Evolutionary conservation across 2,113 vertebrate species (phyloP).

Genomic region (Elachura formosa): DNA sequence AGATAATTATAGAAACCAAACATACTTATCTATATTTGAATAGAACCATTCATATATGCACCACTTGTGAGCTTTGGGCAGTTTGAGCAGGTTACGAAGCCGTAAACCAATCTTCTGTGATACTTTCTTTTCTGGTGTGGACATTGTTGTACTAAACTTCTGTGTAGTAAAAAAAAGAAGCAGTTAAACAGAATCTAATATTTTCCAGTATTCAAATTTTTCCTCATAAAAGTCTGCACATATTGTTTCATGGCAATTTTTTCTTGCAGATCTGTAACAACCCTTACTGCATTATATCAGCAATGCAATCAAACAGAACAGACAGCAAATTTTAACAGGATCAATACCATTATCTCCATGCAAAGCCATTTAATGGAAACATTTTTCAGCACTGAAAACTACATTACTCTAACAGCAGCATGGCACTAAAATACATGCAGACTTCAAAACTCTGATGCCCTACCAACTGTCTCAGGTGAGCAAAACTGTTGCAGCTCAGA

Average conservation of each 20-base stretch:
- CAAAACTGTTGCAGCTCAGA: background rate
- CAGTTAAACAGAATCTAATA: background rate
- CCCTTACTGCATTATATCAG: background rate
- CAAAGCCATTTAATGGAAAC: background rate
- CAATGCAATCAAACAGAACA: background rate
- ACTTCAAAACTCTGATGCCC: background rate
- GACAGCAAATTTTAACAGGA: background rate
- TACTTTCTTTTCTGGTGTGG: constrained; percentile 91
- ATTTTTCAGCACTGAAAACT: background rate
- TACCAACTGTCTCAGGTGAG: background rate
- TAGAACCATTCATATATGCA: constrained; percentile 99
- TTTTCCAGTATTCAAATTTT: background rate
- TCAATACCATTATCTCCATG: background rate
- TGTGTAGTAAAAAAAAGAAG: constrained; percentile 49
- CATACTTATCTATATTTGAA: constrained; percentile 97
- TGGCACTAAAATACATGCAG: background rate
- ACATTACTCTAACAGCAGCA: background rate
- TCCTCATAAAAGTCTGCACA: background rate
- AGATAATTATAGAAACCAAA: background rate
- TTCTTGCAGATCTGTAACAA: background rate
- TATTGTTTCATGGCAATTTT: background rate
- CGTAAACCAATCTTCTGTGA: constrained; percentile 96
- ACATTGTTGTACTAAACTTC: constrained; percentile 86
- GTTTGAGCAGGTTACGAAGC: constrained; percentile 93
- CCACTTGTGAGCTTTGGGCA: constrained; percentile 99